Evolutionary conservation across 1,140 invertebrate species (phyloP).

Genomic region (Diachasma alloeum): DNA sequence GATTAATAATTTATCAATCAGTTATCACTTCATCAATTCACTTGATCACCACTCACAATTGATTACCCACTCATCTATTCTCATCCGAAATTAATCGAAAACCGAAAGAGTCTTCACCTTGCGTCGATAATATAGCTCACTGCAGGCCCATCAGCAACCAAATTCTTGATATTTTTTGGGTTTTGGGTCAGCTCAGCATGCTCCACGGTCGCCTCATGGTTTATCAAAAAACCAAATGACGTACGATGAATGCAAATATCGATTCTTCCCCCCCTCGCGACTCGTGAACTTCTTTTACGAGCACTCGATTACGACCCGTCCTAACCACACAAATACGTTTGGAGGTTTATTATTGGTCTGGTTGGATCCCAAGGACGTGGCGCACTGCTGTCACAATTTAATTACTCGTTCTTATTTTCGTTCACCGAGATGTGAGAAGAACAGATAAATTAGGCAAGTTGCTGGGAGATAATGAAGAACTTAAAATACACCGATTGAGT

Average conservation of each 20-base stretch:
- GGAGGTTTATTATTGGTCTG: not conserved
- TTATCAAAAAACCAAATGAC: not conserved
- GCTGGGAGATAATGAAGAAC: not conserved
- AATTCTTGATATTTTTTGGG: not conserved
- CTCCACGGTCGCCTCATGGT: not conserved
- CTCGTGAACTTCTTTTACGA: not conserved
- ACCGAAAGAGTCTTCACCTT: not conserved
- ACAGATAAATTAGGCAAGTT: not conserved
- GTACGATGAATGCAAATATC: not conserved
- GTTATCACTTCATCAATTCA: slow-evolving; percentile 32
- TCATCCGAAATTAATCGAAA: not conserved
- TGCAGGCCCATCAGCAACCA: not conserved
- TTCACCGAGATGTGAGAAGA: not conserved
- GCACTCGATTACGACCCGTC: not conserved
- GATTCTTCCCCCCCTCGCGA: not conserved
- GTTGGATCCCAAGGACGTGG: not conserved
- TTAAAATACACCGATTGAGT: slow-evolving; percentile 9
- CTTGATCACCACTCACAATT: slow-evolving; percentile 39
- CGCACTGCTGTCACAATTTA: not conserved
- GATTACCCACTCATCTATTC: not conserved
- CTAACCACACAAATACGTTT: not conserved
- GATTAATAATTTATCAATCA: not conserved
- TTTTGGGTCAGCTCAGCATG: not conserved
- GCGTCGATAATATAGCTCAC: not conserved
- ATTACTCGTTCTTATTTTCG: not conserved